Base-by-base conservation (phyloP, 2,888 invertebrate species). In the Polydrusus pterygomalis region DNA sequence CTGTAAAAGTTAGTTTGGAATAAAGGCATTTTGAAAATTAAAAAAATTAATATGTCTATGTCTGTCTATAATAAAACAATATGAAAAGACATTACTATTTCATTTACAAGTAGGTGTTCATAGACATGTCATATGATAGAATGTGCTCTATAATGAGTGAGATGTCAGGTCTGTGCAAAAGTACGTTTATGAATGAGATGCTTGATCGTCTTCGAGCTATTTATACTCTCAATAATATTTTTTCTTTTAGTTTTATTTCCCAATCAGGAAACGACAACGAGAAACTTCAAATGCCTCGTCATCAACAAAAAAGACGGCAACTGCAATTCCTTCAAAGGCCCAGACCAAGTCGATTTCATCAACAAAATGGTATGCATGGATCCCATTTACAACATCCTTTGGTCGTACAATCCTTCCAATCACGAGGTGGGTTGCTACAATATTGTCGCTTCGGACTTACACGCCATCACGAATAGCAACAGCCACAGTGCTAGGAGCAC, bases 331-430 rank as follows among this genome's bases (percentile, higher is more conserved):
- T 97, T 96, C 89, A 91, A 91, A 78, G 94, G 94, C 9, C 88
- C 90, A 15, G 95, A 96, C 82, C 97, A 97, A 87, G 94, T 95
- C 0, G 94, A 96, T 85, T 95, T 97, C 80, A 92, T 92, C 17
- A 93, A 93, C 81, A 93, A 93, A 79, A 92, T 94, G 62, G 93
- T 95, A 0, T 95, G 94, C 83, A 89, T 98, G 82, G 99, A 99
- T 89, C 96, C 97, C 0, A 90, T 95, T 68, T 97, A 97, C 87
- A 96, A 98, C 87, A 94, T 97, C 0, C 89, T 99, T 1, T 99
- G 98, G 98, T 95, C 96, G 81, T 98, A 93, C 82, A 92, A 94
- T 85, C 92, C 93, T 0, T 88, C 90, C 34, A 92, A 87, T 69
- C 90, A 90, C 74, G 90, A 91, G 81, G 88, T 96, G 81, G 90